phyloP scores from a whole-genome alignment of 2,888 invertebrate genomes.

The Mesochorus sp. region DNA sequence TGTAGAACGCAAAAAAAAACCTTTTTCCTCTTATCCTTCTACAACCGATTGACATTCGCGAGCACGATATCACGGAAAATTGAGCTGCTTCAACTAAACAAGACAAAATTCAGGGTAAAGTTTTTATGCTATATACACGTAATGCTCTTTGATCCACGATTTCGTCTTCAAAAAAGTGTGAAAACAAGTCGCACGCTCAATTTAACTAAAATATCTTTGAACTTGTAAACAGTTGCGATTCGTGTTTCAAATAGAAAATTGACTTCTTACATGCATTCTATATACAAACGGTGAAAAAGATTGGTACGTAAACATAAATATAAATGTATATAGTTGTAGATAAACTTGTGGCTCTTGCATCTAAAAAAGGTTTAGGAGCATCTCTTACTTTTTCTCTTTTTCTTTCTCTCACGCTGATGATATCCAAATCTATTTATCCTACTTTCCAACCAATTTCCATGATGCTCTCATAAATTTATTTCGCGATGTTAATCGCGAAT shows the following conservation, averaged over 20 bases:
- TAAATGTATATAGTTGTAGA: not conserved
- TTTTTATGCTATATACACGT: too few species aligned
- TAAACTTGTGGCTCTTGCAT: slow-evolving; percentile 8
- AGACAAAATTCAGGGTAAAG: slow-evolving; percentile 23
- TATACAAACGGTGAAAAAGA: slow-evolving; percentile 16
- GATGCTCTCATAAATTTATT: too few species aligned
- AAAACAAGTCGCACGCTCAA: slow-evolving; percentile 10
- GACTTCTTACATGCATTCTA: not conserved
- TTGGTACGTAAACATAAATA: not conserved
- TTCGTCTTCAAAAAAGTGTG: slow-evolving; percentile 11
- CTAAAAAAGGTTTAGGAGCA: not conserved
- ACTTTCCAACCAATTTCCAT: too few species aligned
- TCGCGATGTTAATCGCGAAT: too few species aligned
- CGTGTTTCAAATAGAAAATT: not conserved
- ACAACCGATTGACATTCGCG: not conserved
- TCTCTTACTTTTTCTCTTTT: not conserved
- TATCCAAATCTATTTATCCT: too few species aligned
- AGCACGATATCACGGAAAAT: slow-evolving; percentile 34
- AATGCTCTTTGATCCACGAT: not conserved
- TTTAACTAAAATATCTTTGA: slow-evolving; percentile 30
- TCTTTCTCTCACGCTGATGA: not conserved
- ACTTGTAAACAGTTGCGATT: not conserved
- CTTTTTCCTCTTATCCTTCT: slow-evolving; percentile 35
- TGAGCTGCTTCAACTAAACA: slow-evolving; percentile 57
- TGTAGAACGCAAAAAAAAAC: slow-evolving; percentile 4